Base-by-base conservation (phyloP, 2,113 vertebrate species). In the Marmota monax region DNA sequence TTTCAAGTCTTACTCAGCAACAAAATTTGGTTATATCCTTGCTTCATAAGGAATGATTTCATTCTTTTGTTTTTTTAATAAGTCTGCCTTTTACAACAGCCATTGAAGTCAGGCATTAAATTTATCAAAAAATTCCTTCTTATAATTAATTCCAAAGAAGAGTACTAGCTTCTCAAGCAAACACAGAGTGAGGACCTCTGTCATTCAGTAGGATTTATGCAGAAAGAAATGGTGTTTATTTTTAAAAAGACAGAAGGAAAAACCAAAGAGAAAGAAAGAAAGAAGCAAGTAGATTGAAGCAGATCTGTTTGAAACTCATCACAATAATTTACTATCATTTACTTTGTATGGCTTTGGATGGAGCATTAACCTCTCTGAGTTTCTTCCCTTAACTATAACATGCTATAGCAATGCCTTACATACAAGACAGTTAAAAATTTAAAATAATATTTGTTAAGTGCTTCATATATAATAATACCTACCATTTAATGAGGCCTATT, bases 1-100 rank as follows among this genome's bases (percentile, higher is more conserved):
- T 97, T 94, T 97, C 92, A 97, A 97, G 97, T 97, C 96, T 97
- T 94, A 97, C 96, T 97, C 96, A 96, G n/a, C 93, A 91, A 78
- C 73, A 90, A 67, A 90, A 97, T 95, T 91, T 90, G 77, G 95
- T 97, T 97, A 96, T 39, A 76, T 77, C n/a, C 85, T 51, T 69
- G 16, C 48, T 95, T 97, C 93, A 74, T 69, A 58, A n/a, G 45
- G 67, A 63, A 90, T 97, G 96, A 97, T 94, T 97, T 97, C 92
- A 95, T 94, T 88, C 77, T 69, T 92, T 94, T 92, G 90, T 87
- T 97, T 96, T 76, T 72, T 95, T 72, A 22, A 80, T 90, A 61
- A 53, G 39, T 23, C 51, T 45, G 74, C 63, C 58, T 82, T 93
- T 51, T 82, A 29, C 7, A 90, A 70, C 25, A 67, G 34, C 22